Conservation (phyloP, 2,113 vertebrate species). For the Aphelocoma coerulescens region DNA sequence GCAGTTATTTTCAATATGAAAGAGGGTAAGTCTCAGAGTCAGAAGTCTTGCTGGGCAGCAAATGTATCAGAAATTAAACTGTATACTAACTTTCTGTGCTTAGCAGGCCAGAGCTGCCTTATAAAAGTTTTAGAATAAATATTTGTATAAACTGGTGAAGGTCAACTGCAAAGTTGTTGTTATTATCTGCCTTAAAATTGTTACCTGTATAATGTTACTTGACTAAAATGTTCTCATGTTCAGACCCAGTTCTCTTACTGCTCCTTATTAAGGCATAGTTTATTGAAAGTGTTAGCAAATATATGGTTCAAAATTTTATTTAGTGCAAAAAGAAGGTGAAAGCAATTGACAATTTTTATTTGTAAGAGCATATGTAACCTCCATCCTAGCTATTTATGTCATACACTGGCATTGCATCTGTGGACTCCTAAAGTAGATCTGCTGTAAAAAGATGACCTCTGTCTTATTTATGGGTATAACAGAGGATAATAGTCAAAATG, state of each 20-base stretch:
- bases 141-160: not conserved
- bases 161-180: not conserved
- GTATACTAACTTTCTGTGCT: not conserved
- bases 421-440: constrained; percentile 8
- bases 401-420: not conserved
- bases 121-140: not conserved
- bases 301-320: not conserved
- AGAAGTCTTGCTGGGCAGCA: not conserved
- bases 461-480: not conserved
- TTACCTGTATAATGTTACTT: not conserved
- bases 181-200: not conserved
- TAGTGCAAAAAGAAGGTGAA: not conserved
- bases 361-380: not conserved
- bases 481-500: not conserved
- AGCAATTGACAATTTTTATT: not conserved
- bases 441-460: not conserved
- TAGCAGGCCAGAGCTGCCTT: not conserved
- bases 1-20: not conserved
- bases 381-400: constrained; percentile 4
- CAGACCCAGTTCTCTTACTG: not conserved
- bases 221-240: not conserved
- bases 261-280: not conserved
- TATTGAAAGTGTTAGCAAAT: not conserved
- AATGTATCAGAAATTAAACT: not conserved
- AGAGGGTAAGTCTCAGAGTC: not conserved